Evolutionary conservation across 2,113 vertebrate genomes (phyloP).

Genomic region (Pangasianodon hypophthalmus): DNA sequence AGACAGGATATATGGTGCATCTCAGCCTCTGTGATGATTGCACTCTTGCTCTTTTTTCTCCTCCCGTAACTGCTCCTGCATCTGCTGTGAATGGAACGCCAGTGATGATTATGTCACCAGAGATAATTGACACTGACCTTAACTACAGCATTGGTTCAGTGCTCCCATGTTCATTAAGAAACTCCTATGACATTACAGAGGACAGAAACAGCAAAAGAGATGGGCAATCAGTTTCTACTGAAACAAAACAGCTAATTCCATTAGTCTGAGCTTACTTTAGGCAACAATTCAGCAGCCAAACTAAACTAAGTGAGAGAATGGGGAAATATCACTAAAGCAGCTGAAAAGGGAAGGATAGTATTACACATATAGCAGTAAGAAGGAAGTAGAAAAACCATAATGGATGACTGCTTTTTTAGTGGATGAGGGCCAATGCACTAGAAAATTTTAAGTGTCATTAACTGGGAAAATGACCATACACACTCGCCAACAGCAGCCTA

Average conservation of each 20-base stretch:
- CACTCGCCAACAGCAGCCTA: conserved; percentile 12
- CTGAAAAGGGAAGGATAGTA: conserved; percentile 31
- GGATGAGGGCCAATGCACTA: neutral
- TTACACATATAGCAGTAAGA: conserved; percentile 36
- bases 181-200: conserved; percentile 59
- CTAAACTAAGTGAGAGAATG: neutral
- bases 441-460: neutral
- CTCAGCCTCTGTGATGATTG: conserved; percentile 80
- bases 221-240: neutral
- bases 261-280: conserved; percentile 32
- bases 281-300: neutral
- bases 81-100: conserved; percentile 80
- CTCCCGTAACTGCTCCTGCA: conserved; percentile 82
- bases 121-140: conserved; percentile 63
- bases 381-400: conserved; percentile 38
- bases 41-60: conserved; percentile 82
- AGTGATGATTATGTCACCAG: conserved; percentile 80
- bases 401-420: neutral
- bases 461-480: conserved; percentile 21
- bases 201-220: neutral
- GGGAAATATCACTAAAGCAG: conserved; percentile 37
- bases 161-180: conserved; percentile 81
- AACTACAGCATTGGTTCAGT: conserved; percentile 78
- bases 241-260: conserved; percentile 3
- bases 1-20: conserved; percentile 67